These are phyloP conservation scores for Prionace glauca DNA, from an alignment of 2,797 vertebrate species.

Conservation along the genomic window DNA sequence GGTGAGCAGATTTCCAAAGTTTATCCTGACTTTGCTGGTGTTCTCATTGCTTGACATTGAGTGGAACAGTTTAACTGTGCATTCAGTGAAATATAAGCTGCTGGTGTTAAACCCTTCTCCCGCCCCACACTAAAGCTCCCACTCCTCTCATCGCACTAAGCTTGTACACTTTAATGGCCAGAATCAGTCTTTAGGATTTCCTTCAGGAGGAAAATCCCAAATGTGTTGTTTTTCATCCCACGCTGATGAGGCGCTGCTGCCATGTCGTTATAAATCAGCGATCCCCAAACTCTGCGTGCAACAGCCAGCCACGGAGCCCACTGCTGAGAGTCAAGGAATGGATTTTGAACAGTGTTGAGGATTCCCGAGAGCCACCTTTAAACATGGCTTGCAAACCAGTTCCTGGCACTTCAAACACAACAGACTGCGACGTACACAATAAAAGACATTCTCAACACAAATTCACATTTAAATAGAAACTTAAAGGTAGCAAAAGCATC, in stretches of 20 bases:
- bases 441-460: not conserved
- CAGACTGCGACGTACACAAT: not conserved
- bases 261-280: conserved; percentile 25
- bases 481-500: not conserved
- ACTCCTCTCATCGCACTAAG: not conserved
- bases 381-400: not conserved
- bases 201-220: conserved; percentile 4
- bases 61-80: not conserved
- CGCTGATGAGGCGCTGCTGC: conserved; percentile 22
- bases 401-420: not conserved
- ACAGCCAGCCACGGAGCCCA: not conserved
- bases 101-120: not conserved
- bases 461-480: not conserved
- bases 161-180: not conserved
- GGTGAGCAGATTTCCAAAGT: not conserved
- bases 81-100: conserved; percentile 29
- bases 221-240: conserved; percentile 29
- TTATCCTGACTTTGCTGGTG: not conserved
- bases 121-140: not conserved
- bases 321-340: not conserved
- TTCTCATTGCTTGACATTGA: not conserved
- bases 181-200: conserved; percentile 19
- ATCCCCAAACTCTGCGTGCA: not conserved
- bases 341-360: not conserved
- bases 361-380: not conserved